A percentile compares a stretch with the other conserved stretches of the same genome.
These are phyloP conservation scores for Stenurella melanura DNA, from an alignment of 2,888 invertebrate genomes.

Conservation along the genomic window DNA sequence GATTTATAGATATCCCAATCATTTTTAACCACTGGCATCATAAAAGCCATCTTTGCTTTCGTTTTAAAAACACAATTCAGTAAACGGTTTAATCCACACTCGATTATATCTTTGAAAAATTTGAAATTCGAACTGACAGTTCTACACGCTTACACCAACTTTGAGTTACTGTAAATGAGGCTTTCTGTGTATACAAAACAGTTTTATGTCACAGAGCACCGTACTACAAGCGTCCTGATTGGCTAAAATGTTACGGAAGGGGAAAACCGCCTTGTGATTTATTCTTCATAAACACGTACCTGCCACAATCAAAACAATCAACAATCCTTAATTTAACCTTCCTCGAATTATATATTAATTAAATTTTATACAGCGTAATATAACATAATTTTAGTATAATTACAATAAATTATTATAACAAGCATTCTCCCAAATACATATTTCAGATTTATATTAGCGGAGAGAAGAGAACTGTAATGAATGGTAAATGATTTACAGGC, in stretches of 20 bases:
- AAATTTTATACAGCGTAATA: neutral
- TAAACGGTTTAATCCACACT: conserved; percentile 23
- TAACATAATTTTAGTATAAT: neutral
- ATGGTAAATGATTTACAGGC: neutral
- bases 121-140: conserved; percentile 14
- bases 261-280: conserved; percentile 46
- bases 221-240: conserved; percentile 60
- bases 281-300: conserved; percentile 39
- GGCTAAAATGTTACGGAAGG: conserved; percentile 58
- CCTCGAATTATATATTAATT: neutral
- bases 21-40: conserved; percentile 96
- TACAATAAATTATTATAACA: neutral
- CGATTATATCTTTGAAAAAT: conserved; percentile 12
- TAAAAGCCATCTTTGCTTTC: conserved; percentile 85
- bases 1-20: conserved; percentile 95
- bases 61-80: conserved; percentile 11
- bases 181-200: conserved; percentile 50
- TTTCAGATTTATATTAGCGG: neutral
- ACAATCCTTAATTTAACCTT: neutral
- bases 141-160: conserved; percentile 22
- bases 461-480: neutral
- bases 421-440: neutral
- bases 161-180: conserved; percentile 46
- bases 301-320: neutral
- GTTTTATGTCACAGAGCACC: conserved; percentile 62